Conservation (phyloP, 2,797 vertebrate species). For the Acanthurus leucopareius region DNA sequence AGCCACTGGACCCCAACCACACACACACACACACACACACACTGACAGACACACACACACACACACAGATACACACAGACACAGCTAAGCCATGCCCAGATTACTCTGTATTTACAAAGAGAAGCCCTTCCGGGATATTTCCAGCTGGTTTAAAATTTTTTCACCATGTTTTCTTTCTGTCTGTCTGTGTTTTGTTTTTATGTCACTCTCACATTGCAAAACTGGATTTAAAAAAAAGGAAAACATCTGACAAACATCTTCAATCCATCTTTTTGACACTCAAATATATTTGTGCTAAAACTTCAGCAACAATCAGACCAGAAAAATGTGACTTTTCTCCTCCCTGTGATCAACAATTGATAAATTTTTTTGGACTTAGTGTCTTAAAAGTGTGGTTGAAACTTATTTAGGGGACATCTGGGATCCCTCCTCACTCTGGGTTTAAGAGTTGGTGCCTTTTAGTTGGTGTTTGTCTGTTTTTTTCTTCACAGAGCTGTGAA, state of each 20-base stretch:
- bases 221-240: not conserved
- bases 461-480: no score
- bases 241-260: not conserved
- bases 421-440: no score
- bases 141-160: constrained; percentile 2
- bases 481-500: no score
- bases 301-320: not conserved
- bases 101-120: constrained; percentile 6
- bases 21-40: constrained; percentile 31
- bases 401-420: no score
- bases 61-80: constrained; percentile 2
- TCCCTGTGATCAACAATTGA: no score
- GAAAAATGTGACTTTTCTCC: no score
- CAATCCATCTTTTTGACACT: not conserved
- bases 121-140: constrained; percentile 3
- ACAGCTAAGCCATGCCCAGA: not conserved
- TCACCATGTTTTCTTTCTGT: not conserved
- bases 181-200: not conserved
- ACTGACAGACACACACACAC: constrained; percentile 13
- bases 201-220: not conserved
- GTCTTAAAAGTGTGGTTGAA: no score
- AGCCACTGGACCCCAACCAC: constrained; percentile 20
- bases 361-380: no score
- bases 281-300: not conserved
- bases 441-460: no score